Evolutionary conservation across 2,888 invertebrate genomes (phyloP), one percentile per base, ranked within the genome.

Genomic region (Sthenelais limicola): DNA sequence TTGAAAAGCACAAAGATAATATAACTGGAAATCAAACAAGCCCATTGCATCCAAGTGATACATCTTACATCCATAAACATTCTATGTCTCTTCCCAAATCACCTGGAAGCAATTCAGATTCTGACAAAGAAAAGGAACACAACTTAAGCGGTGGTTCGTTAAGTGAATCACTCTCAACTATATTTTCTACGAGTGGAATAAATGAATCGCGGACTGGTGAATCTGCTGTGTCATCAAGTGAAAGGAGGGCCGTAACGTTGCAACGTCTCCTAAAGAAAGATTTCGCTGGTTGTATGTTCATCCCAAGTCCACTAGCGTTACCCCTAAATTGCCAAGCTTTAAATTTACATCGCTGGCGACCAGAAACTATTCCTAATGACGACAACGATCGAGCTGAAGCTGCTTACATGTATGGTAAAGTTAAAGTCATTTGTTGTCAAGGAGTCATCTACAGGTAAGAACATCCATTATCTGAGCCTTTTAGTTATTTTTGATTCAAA

Each of bases 371-470:
- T 3, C 72, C 56, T 3, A 48, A 68, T 12, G 47, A 47, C 15
- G 51, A 54, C n/a, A 58, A 75, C 26, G 28, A 51, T 18, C 43
- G 30, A n/a, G 56, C 68, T 0, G 72, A 72, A 73, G 38, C 72
- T 71, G 77, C 56, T 24, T 79, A 82, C 52, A 78, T 79, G 72
- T 77, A 80, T 48, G 84, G 84, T 0, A 77, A 76, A 51, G 72
- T 86, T 26, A 84, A 84, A 72, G 81, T 85, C 18, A 67, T 85
- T 21, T 79, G 84, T 52, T 78, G 82, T 9, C 83, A 83, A 69
- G 85, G 86, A 3, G 77, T 84, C 43, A 78, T 85, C 4, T 86
- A 83, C 74, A 82, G 84, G 86, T 86, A 73, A 74, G 74, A 26
- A 32, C 3, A 28, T 51, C 24, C n/a, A n/a, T n/a, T n/a, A n/a